Evolutionary conservation across 2,113 vertebrate genomes (phyloP).

Genomic region (Anarhynchus alexandrinus): DNA sequence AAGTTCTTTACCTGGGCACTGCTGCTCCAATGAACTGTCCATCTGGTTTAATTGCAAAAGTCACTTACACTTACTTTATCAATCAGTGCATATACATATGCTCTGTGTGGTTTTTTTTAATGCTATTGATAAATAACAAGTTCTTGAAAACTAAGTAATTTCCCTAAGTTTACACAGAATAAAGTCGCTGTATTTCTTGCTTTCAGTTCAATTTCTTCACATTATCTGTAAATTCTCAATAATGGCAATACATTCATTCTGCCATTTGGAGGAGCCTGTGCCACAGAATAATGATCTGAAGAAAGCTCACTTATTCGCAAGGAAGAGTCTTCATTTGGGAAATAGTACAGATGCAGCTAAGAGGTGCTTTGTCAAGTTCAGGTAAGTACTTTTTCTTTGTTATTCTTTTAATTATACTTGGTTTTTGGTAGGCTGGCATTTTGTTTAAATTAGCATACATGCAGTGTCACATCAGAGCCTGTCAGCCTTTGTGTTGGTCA

Average conservation of each 20-base stretch:
- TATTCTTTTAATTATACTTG: background rate
- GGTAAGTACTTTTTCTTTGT: background rate
- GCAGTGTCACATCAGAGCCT: background rate
- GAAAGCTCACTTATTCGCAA: slow-evolving; percentile 20
- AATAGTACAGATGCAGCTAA: background rate
- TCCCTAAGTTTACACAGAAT: background rate
- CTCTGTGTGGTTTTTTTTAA: background rate
- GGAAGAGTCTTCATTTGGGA: slow-evolving; percentile 45
- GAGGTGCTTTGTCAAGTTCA: slow-evolving; percentile 5
- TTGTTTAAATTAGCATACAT: background rate
- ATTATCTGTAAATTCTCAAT: slow-evolving; percentile 20
- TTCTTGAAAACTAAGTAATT: background rate
- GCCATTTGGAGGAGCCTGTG: slow-evolving; percentile 73
- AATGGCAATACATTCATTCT: slow-evolving; percentile 63
- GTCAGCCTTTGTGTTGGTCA: background rate
- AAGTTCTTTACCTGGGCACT: background rate
- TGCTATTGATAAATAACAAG: background rate
- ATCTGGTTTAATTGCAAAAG: background rate
- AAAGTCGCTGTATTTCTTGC: background rate
- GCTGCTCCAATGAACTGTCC: background rate
- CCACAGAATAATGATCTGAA: slow-evolving; percentile 54
- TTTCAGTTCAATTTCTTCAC: background rate
- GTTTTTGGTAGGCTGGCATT: background rate
- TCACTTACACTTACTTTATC: background rate
- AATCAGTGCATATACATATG: background rate